A percentile compares a stretch with the other conserved stretches of the same genome.
These are phyloP conservation scores for Diorhabda elongata DNA, from an alignment of 1,140 invertebrate genomes.

Conservation along the genomic window DNA sequence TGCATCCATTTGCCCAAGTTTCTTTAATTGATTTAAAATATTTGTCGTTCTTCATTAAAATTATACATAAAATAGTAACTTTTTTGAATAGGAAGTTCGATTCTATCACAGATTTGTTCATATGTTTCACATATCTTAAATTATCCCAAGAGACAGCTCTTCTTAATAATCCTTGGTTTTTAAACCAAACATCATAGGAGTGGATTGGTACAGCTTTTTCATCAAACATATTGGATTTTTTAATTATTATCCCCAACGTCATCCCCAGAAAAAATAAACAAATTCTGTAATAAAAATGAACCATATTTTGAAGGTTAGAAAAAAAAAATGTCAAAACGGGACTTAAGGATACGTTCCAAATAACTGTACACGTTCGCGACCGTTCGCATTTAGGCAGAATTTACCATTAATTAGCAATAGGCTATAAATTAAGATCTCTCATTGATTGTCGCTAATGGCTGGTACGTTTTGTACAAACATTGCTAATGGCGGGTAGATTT, in stretches of 20 bases:
- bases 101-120: slow-evolving; percentile 26
- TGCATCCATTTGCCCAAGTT: slow-evolving; percentile 40
- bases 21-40: slow-evolving; percentile 30
- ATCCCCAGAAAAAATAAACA: slow-evolving; percentile 25
- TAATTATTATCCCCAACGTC: slow-evolving; percentile 21
- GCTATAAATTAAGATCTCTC: too few relatives aligned
- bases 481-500: too few relatives aligned
- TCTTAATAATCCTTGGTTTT: slow-evolving; percentile 25
- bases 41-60: slow-evolving; percentile 30
- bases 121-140: slow-evolving; percentile 33
- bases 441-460: too few relatives aligned
- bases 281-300: slow-evolving; percentile 24
- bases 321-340: too few relatives aligned
- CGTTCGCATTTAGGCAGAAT: too few relatives aligned
- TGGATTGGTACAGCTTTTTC: slow-evolving; percentile 1
- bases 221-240: slow-evolving; percentile 7
- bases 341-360: too few relatives aligned
- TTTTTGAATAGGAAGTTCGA: slow-evolving; percentile 33
- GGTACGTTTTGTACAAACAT: too few relatives aligned
- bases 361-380: too few relatives aligned
- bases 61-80: slow-evolving; percentile 34
- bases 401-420: too few relatives aligned
- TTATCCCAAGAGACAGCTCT: slow-evolving; percentile 29
- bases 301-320: slow-evolving; percentile 20
- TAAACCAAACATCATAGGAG: slow-evolving; percentile 35